Evolutionary conservation across 92 coral and sea anemone genomes (phyloP), one percentile per base, ranked within the genome.

Genomic region (Pocillopora meandrina): DNA sequence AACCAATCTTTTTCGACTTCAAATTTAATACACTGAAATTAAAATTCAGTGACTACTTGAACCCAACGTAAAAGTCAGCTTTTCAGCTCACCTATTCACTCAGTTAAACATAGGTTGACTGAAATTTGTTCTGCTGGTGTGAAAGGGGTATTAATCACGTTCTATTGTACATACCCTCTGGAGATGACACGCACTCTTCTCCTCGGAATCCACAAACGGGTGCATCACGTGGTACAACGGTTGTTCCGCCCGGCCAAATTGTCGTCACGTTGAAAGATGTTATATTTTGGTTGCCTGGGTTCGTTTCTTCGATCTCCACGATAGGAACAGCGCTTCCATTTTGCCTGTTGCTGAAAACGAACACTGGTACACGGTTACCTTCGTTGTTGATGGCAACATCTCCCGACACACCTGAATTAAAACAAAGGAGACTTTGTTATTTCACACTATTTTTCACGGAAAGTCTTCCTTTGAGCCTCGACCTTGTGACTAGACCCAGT

Each of bases 181-280:
- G 76, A n/a, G 58, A 6, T 4, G 26, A 33, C 10, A 71, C 72
- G 67, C 94, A 91, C 35, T 84, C 82, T 57, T 87, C 87, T 35
- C 95, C 97, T 57, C 75, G 92, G 23, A 91, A 93, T 79, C 97
- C 97, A 76, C 97, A 93, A 58, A 10, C 56, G 1, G 97, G 97
- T 77, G 67, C 86, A 75, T 91, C 95, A 21, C 19, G 68, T 2
- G 97, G 97, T 3, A 81, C 85, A 42, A 79, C 59, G 6, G 95
- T 91, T 63, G 88, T 36, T 31, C 97, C 93, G 72, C 95, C 93
- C 52, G 97, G 97, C 95, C 93, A 93, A 6, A 85, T 71, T 16
- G 72, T 64, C 17, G 85, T 70, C 34, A 64, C 67, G 56, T 87
- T 89, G 83, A 58, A 69, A 10, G 65, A 18, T 63, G 31, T 84